A percentile compares a stretch with the other conserved stretches of the same genome.
These are phyloP conservation scores for Notodonta dromedarius DNA, from an alignment of 2,888 invertebrate genomes.

Conservation along the genomic window DNA sequence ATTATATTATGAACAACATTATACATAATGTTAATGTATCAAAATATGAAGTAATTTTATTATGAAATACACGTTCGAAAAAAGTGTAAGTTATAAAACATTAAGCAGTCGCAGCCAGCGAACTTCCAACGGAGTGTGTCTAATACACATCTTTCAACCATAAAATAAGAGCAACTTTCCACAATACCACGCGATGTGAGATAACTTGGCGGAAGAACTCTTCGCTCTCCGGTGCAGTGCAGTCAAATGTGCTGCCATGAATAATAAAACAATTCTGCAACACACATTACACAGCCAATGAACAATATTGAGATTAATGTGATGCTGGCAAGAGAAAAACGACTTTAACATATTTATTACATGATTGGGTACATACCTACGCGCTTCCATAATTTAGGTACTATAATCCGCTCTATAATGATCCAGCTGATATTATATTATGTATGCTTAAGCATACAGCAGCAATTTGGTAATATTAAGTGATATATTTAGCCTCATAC, in stretches of 20 bases:
- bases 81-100: conserved; percentile 31
- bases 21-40: neutral
- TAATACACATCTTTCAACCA: conserved; percentile 36
- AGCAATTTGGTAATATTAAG: neutral
- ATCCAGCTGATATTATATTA: neutral
- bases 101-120: conserved; percentile 32
- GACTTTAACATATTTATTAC: neutral
- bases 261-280: conserved; percentile 44
- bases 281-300: conserved; percentile 12
- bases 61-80: conserved; percentile 12
- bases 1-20: neutral
- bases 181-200: conserved; percentile 34
- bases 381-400: neutral
- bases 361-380: neutral
- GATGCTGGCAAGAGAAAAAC: neutral
- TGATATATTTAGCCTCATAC: conserved; percentile 1
- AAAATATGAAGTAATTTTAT: neutral
- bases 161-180: conserved; percentile 50
- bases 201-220: conserved; percentile 46
- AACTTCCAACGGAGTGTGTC: conserved; percentile 39
- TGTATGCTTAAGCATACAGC: neutral
- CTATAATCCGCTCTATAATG: neutral
- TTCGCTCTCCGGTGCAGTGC: conserved; percentile 43
- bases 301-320: conserved; percentile 5
- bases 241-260: conserved; percentile 45